A percentile compares a stretch with the other conserved stretches of the same genome.
These are phyloP conservation scores for Elegia similella DNA, from an alignment of 2,888 invertebrate species.

Conservation along the genomic window DNA sequence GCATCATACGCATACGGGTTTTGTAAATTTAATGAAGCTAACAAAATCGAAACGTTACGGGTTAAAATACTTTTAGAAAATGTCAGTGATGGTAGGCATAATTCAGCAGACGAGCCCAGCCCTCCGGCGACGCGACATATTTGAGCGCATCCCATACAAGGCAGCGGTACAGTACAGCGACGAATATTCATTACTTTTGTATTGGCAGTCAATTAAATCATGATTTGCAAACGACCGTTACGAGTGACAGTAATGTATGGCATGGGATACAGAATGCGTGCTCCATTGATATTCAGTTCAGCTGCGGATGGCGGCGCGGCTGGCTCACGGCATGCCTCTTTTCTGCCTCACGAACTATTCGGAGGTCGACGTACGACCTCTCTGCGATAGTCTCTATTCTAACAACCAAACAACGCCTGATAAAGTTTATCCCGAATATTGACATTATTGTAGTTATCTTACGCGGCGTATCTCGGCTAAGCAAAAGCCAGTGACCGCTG, in stretches of 20 bases:
- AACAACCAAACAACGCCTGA: conserved; percentile 29
- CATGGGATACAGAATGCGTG: conserved; percentile 38
- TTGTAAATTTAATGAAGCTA: too few species aligned
- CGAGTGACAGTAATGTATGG: conserved; percentile 28
- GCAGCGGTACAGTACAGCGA: not conserved
- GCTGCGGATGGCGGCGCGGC: conserved; percentile 38
- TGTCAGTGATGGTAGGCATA: too few species aligned
- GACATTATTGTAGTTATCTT: conserved; percentile 7
- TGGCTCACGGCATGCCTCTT: conserved; percentile 37
- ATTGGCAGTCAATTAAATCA: conserved; percentile 28
- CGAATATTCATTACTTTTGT: conserved; percentile 15
- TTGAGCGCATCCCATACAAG: conserved; percentile 6
- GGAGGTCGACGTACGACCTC: conserved; percentile 53
- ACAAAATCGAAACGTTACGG: too few species aligned
- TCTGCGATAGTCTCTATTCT: conserved; percentile 36
- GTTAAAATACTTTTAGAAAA: too few species aligned
- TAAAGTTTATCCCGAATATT: conserved; percentile 15
- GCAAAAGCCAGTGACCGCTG: conserved; percentile 5
- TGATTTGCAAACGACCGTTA: conserved; percentile 44
- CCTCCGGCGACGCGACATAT: not conserved
- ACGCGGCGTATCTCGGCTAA: not conserved
- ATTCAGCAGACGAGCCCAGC: not conserved
- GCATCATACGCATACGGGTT: too few species aligned
- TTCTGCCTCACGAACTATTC: conserved; percentile 45
- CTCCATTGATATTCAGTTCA: conserved; percentile 59